Evolutionary conservation across 2,113 vertebrate genomes (phyloP).

Genomic region (Pseudois nayaur): DNA sequence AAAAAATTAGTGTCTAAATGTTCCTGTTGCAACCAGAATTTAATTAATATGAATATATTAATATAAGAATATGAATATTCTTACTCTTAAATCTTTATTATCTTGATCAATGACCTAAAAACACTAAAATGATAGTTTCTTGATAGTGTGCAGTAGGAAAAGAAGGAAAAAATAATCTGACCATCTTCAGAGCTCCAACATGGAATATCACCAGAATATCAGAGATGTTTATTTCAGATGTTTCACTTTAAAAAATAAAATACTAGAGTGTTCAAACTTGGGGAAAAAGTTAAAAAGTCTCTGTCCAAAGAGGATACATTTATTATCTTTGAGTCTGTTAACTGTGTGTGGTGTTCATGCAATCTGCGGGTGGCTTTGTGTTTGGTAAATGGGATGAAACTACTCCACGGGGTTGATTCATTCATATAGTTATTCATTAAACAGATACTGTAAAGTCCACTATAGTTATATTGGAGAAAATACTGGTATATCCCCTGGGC

Average conservation of each 20-base stretch:
- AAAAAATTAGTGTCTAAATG: not conserved
- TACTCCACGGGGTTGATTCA: not conserved
- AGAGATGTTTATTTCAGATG: not conserved
- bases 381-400: not conserved
- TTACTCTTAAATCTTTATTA: slow-evolving; percentile 40
- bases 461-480: not conserved
- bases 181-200: not conserved
- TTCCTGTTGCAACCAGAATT: not conserved
- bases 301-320: not conserved
- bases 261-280: not conserved
- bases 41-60: slow-evolving; percentile 36
- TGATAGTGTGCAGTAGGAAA: not conserved
- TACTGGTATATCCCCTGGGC: not conserved
- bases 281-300: not conserved
- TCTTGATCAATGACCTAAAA: slow-evolving; percentile 41
- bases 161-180: not conserved
- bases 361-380: not conserved
- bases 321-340: not conserved
- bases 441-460: not conserved
- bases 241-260: not conserved
- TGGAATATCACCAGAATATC: not conserved
- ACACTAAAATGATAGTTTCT: slow-evolving; percentile 9
- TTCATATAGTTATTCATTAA: not conserved
- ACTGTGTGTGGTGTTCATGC: not conserved
- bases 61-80: slow-evolving; percentile 8